phyloP scores from a whole-genome alignment of 2,113 vertebrate genomes.

The Pelecanoides urinatrix region DNA sequence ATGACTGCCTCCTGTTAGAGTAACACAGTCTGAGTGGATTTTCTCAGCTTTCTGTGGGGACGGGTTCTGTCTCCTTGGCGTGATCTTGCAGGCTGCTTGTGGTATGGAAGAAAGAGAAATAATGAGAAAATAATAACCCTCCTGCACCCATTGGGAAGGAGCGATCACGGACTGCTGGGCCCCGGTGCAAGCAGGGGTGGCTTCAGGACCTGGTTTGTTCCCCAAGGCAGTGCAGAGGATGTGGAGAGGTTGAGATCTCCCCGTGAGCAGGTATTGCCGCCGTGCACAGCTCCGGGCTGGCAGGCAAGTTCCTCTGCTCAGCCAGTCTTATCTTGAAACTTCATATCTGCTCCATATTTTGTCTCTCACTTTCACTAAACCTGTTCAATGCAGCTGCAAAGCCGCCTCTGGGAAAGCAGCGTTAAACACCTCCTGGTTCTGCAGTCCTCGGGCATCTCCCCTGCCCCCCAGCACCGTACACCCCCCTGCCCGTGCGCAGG shows the following conservation, averaged over 20 bases:
- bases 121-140: neutral
- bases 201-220: neutral
- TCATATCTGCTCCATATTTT: neutral
- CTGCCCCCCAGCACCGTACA: fast-evolving
- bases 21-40: neutral
- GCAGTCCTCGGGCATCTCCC: neutral
- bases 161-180: neutral
- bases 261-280: neutral
- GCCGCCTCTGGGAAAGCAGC: neutral
- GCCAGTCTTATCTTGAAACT: neutral
- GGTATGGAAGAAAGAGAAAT: neutral
- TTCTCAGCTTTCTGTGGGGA: neutral
- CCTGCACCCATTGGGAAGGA: neutral
- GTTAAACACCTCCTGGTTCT: neutral
- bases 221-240: neutral
- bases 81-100: neutral
- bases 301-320: neutral
- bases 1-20: neutral
- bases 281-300: neutral
- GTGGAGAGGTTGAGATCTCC: neutral
- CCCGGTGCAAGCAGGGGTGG: fast-evolving
- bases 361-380: neutral
- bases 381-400: neutral
- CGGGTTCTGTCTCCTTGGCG: neutral
- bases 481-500: neutral